These are phyloP conservation scores for Rallus limicola DNA, from an alignment of 2,113 vertebrate genomes.

Conservation along the genomic window DNA sequence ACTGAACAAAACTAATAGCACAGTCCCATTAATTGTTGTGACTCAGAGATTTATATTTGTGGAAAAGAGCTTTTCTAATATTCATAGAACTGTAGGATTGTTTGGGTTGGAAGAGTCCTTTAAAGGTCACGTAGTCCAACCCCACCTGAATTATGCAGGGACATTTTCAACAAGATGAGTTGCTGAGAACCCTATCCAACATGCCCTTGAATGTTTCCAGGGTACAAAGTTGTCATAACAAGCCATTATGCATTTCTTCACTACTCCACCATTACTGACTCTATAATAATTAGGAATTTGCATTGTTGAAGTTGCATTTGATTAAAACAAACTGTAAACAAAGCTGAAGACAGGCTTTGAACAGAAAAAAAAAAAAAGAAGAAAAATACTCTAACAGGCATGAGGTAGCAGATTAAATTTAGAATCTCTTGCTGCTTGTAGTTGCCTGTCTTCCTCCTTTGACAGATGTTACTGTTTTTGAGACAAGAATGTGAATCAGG, in stretches of 20 bases:
- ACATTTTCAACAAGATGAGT: not conserved
- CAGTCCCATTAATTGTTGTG: not conserved
- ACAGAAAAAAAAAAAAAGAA: not conserved
- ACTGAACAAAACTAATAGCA: not conserved
- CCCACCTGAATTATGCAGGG: not conserved
- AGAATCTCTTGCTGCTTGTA: not conserved
- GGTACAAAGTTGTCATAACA: not conserved
- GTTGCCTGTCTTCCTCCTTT: not conserved
- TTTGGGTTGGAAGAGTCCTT: not conserved
- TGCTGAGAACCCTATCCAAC: not conserved
- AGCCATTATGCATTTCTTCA: not conserved
- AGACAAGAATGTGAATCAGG: not conserved
- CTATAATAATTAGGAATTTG: not conserved
- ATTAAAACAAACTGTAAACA: not conserved
- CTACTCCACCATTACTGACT: not conserved
- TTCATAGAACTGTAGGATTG: not conserved
- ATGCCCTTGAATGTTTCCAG: not conserved
- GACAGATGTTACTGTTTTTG: conserved; percentile 1
- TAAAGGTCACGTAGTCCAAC: not conserved
- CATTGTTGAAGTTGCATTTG: not conserved
- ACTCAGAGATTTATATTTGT: not conserved
- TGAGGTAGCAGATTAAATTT: not conserved
- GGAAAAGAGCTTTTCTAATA: not conserved
- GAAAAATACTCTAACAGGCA: not conserved
- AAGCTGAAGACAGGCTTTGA: not conserved